Percentiles rank a stretch among this genome's conserved stretches.
These are phyloP conservation scores for Calycopis cecrops DNA, from an alignment of 1,140 invertebrate genomes.

Conservation along the genomic window DNA sequence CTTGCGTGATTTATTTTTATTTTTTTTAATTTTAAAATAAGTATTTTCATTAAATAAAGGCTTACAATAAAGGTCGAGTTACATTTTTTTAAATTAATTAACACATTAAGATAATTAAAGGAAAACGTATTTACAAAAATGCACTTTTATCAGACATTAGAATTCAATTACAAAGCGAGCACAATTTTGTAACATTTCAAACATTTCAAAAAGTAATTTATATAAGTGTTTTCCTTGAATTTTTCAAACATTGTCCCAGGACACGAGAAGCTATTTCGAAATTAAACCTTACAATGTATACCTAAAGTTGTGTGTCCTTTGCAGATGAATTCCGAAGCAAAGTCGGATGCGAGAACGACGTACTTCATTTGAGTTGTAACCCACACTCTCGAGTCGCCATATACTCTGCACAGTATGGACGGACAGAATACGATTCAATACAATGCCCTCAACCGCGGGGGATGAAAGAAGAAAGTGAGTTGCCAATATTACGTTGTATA, in stretches of 20 bases:
- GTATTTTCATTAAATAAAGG: too few relatives aligned
- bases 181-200: not conserved
- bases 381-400: slow-evolving; percentile 90
- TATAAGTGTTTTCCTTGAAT: slow-evolving; percentile 6
- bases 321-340: slow-evolving; percentile 93
- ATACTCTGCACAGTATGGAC: slow-evolving; percentile 92
- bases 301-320: slow-evolving; percentile 44
- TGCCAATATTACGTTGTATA: not conserved
- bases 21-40: too few relatives aligned
- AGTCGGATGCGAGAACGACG: slow-evolving; percentile 92
- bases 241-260: not conserved
- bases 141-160: too few relatives aligned
- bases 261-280: not conserved
- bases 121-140: too few relatives aligned
- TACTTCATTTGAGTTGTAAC: slow-evolving; percentile 87
- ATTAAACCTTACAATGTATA: not conserved
- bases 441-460: slow-evolving; percentile 91
- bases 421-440: slow-evolving; percentile 90
- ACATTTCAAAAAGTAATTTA: slow-evolving; percentile 3
- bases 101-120: too few relatives aligned
- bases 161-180: slow-evolving; percentile 1
- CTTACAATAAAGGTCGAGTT: too few relatives aligned
- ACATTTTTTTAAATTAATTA: too few relatives aligned
- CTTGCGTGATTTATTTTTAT: too few relatives aligned
- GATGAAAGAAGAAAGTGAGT: slow-evolving; percentile 91